These are phyloP conservation scores for Oncorhynchus clarkii DNA, from an alignment of 2,113 vertebrate genomes.

Conservation along the genomic window DNA sequence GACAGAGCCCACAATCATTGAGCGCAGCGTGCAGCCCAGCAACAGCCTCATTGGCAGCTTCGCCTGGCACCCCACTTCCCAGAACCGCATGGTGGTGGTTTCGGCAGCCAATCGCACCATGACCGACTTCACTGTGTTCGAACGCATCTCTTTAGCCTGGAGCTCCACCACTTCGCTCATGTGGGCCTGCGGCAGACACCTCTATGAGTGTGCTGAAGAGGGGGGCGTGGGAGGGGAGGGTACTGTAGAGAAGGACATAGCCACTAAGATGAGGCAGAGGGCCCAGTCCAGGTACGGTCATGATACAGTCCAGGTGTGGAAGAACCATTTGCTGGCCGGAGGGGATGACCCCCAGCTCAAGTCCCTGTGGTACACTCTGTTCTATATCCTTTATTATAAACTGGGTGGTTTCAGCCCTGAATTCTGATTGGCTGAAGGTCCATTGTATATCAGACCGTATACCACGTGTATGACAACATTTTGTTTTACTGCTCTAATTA, in stretches of 20 bases:
- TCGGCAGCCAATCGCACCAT: constrained; percentile 90
- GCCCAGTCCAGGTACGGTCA: constrained; percentile 93
- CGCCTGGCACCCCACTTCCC: constrained; percentile 94
- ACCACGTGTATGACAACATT: too few species aligned
- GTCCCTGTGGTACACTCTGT: constrained; percentile 93
- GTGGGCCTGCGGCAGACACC: constrained; percentile 95
- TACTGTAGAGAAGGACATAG: constrained; percentile 86
- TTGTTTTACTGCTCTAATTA: too few species aligned
- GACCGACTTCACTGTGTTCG: constrained; percentile 97
- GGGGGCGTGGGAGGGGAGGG: constrained; percentile 53
- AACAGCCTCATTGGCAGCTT: constrained; percentile 93
- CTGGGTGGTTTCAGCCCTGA: too few species aligned
- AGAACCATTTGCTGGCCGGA: constrained; percentile 90
- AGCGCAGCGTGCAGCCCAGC: constrained; percentile 93
- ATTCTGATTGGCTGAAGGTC: too few species aligned
- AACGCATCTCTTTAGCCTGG: constrained; percentile 96
- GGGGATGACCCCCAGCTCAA: constrained; percentile 91
- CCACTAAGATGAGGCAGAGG: constrained; percentile 93
- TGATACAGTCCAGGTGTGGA: constrained; percentile 94
- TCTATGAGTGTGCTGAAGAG: constrained; percentile 92
- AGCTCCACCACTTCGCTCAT: constrained; percentile 92
- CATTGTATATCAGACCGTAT: too few species aligned
- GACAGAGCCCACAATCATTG: constrained; percentile 97
- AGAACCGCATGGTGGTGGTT: constrained; percentile 98
- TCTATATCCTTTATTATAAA: constrained; percentile 98